Base-by-base conservation (phyloP, 2,113 vertebrate species). In the Saguinus imperator region DNA sequence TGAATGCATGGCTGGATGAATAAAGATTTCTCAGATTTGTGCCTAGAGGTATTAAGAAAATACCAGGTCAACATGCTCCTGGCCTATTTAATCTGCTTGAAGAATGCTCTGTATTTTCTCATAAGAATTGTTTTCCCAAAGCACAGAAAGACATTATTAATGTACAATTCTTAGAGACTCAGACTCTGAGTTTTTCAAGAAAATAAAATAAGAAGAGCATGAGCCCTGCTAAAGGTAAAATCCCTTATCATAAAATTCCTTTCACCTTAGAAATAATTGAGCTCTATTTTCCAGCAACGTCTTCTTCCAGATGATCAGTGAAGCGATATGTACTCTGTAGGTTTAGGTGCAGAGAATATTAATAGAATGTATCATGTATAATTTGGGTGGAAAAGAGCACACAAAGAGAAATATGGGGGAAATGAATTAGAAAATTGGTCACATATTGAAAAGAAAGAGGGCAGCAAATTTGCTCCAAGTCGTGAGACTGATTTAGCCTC, bases 391-490 rank as follows among this genome's bases (percentile, higher is more conserved):
- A 64, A 91, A 95, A 50, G 48, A 55, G 48, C 35, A 35, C 7
- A 23, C 20, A 64, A 45, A 45, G 48, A 85, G 58, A 94, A 68
- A 90, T 21, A 76, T 17, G 55, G 32, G 6, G n/a, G 5, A 92
- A 96, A 85, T 73, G 87, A 72, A 73, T 88, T 73, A 90, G 80
- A 95, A 97, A 94, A 77, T 45, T 70, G 21, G n/a, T 25, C 43
- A 81, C 72, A 95, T 76, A 40, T 37, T 91, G 76, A 66, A 93
- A 93, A 35, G 61, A 43, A 75, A 81, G 4, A 87, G 64, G 66
- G 32, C 32, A 75, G 68, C 48, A 35, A 6, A 27, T 66, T 48
- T 18, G 13, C 18, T 86, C 10, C 9, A 25, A 9, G 20, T 52
- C 73, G 5, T 76, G 27, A 92, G 37, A n/a, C 7, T 5, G 52